Evolutionary conservation across 2,888 invertebrate species (phyloP).

Genomic region (Zonitis immaculata): DNA sequence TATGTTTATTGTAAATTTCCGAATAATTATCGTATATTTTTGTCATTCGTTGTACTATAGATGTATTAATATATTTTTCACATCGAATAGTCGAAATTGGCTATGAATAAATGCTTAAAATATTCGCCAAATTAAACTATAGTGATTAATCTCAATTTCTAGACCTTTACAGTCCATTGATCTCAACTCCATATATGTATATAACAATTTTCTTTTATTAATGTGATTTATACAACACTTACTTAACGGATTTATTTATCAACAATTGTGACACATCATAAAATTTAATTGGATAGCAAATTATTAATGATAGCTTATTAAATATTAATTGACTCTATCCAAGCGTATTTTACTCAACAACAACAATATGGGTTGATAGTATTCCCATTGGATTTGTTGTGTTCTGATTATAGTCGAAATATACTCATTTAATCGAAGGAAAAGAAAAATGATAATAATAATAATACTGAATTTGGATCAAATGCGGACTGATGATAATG

Average conservation of each 20-base stretch:
- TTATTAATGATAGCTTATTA: too few species aligned
- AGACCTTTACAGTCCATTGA: not conserved
- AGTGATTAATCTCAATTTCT: not conserved
- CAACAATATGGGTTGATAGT: too few species aligned
- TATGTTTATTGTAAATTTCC: not conserved
- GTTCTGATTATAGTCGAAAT: slow-evolving; percentile 9
- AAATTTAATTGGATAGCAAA: not conserved
- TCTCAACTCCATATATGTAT: not conserved
- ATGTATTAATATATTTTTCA: too few species aligned
- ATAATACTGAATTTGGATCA: not conserved
- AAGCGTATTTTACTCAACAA: too few species aligned
- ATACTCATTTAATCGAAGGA: not conserved
- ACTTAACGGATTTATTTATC: too few species aligned
- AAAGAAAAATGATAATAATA: not conserved
- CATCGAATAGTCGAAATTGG: not conserved
- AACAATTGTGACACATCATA: too few species aligned
- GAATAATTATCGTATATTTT: not conserved
- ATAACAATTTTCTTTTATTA: not conserved
- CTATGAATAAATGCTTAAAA: not conserved
- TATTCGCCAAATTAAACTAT: not conserved
- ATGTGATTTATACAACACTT: not conserved
- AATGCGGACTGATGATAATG: not conserved
- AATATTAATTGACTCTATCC: too few species aligned
- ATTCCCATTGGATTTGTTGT: not conserved
- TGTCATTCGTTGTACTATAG: too few species aligned